Base-by-base conservation (phyloP, 2,797 vertebrate genomes). In the Benthosema pterotum region DNA sequence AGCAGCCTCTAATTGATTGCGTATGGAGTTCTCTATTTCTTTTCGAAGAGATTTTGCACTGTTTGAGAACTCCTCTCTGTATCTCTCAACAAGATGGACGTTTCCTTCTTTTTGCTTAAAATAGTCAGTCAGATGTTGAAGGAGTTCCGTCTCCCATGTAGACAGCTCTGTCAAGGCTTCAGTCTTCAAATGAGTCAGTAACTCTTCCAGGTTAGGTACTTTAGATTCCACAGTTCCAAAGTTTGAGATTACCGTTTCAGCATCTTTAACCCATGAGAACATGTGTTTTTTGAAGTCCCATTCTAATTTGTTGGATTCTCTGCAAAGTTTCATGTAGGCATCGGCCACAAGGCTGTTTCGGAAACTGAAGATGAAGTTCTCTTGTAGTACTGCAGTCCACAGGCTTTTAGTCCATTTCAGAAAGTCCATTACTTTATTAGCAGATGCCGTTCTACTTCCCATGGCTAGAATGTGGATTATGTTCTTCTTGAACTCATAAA, bases 321-420 rank as follows among this genome's bases (percentile, higher is more conserved):
- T 49, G 15, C 80, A 88, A 6, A 91, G 60, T 2, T n/a, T 80
- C 65, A 80, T 80, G 56, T 92, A 91, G 1, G 80, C 82, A 56
- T 92, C 88, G 3, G 88, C 90, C 46, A 90, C 79, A 0, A 93
- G 74, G 13, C 83, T 91, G 65, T 93, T 93, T 57, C 81, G 89
- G 67, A 92, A 93, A 51, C 89, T 93, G 65, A 93, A 92, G 63
- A 92, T 86, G 64, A 91, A 89, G 71, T 84, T 89, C 75, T 90
- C 87, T 56, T 86, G 83, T 32, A 89, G 90, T 1, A 89, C 84
- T 22, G 91, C 83, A 15, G 52, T 89, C 93, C 91, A 94, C 12
- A 94, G 74, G 16, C 86, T 90, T 45, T 46, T 74, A 14, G 90
- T 83, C 88, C 92, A 93, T 69, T 88, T 82, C 3, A 78, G 70